A percentile compares a stretch with the other conserved stretches of the same genome.
Conservation (phyloP, 2,113 vertebrate genomes). For the Phyllostomus hastatus region DNA sequence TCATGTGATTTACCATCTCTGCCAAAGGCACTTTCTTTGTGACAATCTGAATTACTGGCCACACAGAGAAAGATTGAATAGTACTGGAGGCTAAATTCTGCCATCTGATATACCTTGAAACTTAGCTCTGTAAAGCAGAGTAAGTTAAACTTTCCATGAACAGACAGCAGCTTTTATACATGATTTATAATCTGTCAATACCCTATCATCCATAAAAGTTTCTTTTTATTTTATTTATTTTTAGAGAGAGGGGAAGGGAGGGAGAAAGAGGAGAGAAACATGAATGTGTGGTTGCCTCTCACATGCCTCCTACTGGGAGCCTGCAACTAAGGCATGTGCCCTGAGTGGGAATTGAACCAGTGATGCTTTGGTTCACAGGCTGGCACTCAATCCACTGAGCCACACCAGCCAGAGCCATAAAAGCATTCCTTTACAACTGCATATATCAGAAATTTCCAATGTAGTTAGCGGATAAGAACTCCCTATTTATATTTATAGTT, state of each 20-base stretch:
- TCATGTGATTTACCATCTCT: conserved; percentile 23
- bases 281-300: no score
- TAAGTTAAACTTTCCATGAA: conserved; percentile 34
- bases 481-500: neutral
- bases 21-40: conserved; percentile 42
- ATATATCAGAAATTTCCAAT: neutral
- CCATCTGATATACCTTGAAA: conserved; percentile 20
- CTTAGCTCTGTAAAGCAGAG: conserved; percentile 29
- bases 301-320: no score
- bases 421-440: conserved; percentile 10
- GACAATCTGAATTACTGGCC: conserved; percentile 65
- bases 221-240: no score
- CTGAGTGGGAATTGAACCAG: no score
- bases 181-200: conserved; percentile 55
- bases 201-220: neutral
- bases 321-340: no score
- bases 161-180: conserved; percentile 20
- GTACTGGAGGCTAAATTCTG: neutral
- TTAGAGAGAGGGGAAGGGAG: no score
- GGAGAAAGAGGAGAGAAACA: no score
- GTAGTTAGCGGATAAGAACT: neutral
- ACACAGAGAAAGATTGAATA: conserved; percentile 33
- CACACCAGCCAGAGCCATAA: neutral
- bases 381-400: no score
- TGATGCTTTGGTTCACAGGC: no score